A percentile compares a stretch with the other conserved stretches of the same genome.
Evolutionary conservation across 2,888 invertebrate species (phyloP).

Genomic region (Lasioglossum calceatum): DNA sequence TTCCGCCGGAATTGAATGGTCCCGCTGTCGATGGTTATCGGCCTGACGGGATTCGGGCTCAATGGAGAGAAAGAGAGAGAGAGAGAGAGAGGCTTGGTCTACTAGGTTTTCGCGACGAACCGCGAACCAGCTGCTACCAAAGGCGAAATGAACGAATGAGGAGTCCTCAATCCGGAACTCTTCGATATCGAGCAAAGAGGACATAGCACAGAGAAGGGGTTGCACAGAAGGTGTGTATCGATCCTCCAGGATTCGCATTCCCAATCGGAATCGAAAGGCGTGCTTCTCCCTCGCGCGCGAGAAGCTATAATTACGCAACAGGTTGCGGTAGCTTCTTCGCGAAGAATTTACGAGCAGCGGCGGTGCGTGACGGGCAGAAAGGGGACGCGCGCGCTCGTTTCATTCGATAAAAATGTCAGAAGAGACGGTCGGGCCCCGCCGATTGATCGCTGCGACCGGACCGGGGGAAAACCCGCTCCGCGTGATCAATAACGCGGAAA

Average conservation of each 20-base stretch:
- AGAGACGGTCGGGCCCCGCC: neutral
- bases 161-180: neutral
- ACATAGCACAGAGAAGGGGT: neutral
- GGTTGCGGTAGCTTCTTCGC: neutral
- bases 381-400: neutral
- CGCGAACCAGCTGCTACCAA: neutral
- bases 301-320: neutral
- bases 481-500: neutral
- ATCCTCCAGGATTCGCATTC: neutral
- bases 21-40: constrained; percentile 49
- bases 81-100: neutral
- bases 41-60: neutral
- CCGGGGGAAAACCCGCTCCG: neutral
- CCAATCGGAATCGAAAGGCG: neutral
- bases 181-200: neutral
- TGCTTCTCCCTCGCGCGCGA: neutral
- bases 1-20: constrained; percentile 60
- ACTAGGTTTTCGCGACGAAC: constrained; percentile 1
- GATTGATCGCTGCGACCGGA: neutral
- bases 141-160: neutral
- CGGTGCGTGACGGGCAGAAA: neutral
- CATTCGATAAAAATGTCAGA: neutral
- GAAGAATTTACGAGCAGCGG: neutral
- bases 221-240: neutral
- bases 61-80: neutral